Evolutionary conservation across 2,113 vertebrate genomes (phyloP).

Genomic region (Spea bombifrons): DNA sequence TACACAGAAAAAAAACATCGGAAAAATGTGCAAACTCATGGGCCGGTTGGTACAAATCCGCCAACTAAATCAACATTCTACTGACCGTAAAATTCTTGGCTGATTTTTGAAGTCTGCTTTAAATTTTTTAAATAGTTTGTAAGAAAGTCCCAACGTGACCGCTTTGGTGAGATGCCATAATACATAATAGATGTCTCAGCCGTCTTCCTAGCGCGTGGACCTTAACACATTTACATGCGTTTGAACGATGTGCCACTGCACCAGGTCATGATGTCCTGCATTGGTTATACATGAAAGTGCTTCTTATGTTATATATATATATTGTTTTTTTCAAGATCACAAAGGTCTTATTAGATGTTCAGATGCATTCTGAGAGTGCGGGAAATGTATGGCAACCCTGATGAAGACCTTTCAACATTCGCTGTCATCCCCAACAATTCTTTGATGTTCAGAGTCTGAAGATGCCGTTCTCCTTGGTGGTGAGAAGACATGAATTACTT

Average conservation of each 20-base stretch:
- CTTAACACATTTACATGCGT: background rate
- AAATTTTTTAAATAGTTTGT: too few relatives aligned
- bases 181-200: background rate
- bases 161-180: background rate
- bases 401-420: background rate
- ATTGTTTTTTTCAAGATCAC: background rate
- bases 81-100: too few relatives aligned
- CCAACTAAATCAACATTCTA: too few relatives aligned
- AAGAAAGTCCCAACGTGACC: too few relatives aligned
- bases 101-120: too few relatives aligned
- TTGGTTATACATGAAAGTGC: background rate
- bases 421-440: background rate
- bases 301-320: background rate
- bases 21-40: too few relatives aligned
- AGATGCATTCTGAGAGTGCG: background rate
- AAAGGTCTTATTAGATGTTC: background rate
- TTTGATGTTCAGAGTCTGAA: background rate
- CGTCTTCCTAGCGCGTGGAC: background rate
- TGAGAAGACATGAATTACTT: too few relatives aligned
- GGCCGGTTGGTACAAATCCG: too few relatives aligned
- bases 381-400: background rate
- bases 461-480: too few relatives aligned
- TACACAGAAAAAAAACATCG: too few relatives aligned
- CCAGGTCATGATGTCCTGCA: background rate
- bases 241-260: background rate